These are phyloP conservation scores for Catamblyrhynchus diadema DNA, from an alignment of 2,797 vertebrate species.

Conservation along the genomic window DNA sequence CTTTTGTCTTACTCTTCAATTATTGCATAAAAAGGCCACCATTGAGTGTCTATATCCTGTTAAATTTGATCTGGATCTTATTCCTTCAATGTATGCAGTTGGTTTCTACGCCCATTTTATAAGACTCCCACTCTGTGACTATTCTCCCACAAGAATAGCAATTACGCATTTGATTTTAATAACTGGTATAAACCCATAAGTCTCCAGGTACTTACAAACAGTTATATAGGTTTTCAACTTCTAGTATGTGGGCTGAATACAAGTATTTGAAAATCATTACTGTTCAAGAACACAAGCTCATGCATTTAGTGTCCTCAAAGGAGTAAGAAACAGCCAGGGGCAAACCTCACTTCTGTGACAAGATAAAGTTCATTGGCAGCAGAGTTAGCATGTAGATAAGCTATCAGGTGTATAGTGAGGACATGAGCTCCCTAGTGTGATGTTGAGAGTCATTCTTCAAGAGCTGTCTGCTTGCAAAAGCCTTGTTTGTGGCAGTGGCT, in stretches of 20 bases:
- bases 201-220: slow-evolving; percentile 33
- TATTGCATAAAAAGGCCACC: slow-evolving; percentile 29
- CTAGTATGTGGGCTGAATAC: not conserved
- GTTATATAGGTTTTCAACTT: slow-evolving; percentile 9
- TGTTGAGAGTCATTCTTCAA: not conserved
- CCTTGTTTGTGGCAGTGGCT: not conserved
- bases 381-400: not conserved
- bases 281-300: not conserved
- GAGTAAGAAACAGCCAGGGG: not conserved
- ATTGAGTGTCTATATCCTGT: not conserved
- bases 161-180: slow-evolving; percentile 53
- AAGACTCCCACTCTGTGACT: slow-evolving; percentile 35
- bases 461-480: not conserved
- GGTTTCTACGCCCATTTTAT: slow-evolving; percentile 41
- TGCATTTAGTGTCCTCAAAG: not conserved
- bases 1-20: slow-evolving; percentile 56
- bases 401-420: not conserved
- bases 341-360: not conserved
- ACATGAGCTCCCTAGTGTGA: not conserved
- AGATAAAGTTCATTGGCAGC: not conserved
- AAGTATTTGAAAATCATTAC: slow-evolving; percentile 6
- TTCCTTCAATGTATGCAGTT: slow-evolving; percentile 36
- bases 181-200: not conserved
- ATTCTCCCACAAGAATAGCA: slow-evolving; percentile 10
- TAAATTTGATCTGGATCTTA: slow-evolving; percentile 57